phyloP scores from a whole-genome alignment of 2,113 vertebrate genomes.

The Burhinus oedicnemus region DNA sequence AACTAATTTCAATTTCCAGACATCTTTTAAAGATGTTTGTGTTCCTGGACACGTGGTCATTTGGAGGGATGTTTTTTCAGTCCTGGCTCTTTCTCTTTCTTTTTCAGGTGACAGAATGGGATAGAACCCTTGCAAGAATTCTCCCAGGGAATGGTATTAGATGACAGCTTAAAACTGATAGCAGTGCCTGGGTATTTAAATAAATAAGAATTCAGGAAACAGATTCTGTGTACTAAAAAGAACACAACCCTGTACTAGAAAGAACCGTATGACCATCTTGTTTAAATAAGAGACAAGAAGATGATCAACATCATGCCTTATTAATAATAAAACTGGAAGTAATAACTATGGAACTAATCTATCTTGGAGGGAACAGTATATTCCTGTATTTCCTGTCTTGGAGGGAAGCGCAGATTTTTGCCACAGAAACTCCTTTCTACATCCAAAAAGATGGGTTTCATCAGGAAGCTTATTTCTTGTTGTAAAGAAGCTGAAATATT shows the following conservation, averaged over 20 bases:
- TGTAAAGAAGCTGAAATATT: slow-evolving; percentile 45
- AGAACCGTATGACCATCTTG: slow-evolving; percentile 30
- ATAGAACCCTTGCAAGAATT: background rate
- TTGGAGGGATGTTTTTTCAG: background rate
- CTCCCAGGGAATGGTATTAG: background rate
- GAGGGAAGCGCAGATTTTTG: slow-evolving; percentile 56
- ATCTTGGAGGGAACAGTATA: slow-evolving; percentile 48
- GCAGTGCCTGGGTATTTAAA: background rate
- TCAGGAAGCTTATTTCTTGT: slow-evolving; percentile 53
- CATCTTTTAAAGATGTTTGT: background rate
- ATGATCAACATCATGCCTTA: slow-evolving; percentile 54
- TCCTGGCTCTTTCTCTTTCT: background rate
- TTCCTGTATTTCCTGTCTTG: slow-evolving; percentile 62
- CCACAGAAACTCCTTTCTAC: slow-evolving; percentile 14
- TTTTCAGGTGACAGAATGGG: background rate
- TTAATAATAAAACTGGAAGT: slow-evolving; percentile 65
- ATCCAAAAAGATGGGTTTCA: slow-evolving; percentile 66
- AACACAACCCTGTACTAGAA: background rate
- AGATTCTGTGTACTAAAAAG: background rate
- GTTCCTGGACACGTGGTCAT: background rate
- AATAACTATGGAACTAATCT: slow-evolving; percentile 61
- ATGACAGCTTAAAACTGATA: background rate
- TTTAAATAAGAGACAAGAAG: slow-evolving; percentile 57
- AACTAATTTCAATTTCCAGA: background rate
- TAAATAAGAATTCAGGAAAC: slow-evolving; percentile 4